Evolutionary conservation across 1,140 invertebrate species (phyloP).

Genomic region (Habropoda laboriosa): DNA sequence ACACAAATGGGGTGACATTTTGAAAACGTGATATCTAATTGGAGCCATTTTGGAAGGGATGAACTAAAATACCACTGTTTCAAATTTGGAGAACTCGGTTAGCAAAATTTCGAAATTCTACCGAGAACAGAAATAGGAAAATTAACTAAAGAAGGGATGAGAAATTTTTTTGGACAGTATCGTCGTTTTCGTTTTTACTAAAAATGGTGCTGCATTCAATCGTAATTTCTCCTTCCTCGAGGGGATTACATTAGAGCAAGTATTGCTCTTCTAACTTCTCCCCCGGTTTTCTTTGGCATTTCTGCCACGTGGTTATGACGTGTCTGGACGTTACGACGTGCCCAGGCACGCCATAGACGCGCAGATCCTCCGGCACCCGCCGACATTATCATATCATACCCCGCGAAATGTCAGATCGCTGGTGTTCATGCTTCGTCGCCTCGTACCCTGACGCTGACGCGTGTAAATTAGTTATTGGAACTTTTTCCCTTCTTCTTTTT

Average conservation of each 20-base stretch:
- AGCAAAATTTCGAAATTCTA: too few relatives aligned
- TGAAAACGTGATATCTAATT: too few relatives aligned
- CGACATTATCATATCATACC: slow-evolving; percentile 18
- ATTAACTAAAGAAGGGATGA: too few relatives aligned
- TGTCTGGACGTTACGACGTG: slow-evolving; percentile 1
- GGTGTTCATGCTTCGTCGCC: slow-evolving; percentile 1
- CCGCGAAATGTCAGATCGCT: slow-evolving; percentile 19
- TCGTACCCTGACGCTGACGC: not conserved
- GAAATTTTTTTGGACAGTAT: too few relatives aligned
- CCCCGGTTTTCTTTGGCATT: slow-evolving; percentile 18
- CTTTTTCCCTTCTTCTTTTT: not conserved
- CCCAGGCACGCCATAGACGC: not conserved
- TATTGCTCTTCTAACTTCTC: not conserved
- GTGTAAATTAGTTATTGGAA: not conserved
- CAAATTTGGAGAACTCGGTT: too few relatives aligned
- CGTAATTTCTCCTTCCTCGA: not conserved
- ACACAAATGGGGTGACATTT: too few relatives aligned
- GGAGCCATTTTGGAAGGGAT: too few relatives aligned
- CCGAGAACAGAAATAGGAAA: too few relatives aligned
- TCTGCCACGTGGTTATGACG: slow-evolving; percentile 22
- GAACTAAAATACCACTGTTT: too few relatives aligned
- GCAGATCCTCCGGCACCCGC: not conserved
- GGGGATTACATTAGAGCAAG: not conserved
- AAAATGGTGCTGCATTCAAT: not conserved
- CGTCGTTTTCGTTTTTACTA: too few relatives aligned